These are phyloP conservation scores for Daboia siamensis DNA, from an alignment of 2,113 vertebrate species.

Conservation along the genomic window DNA sequence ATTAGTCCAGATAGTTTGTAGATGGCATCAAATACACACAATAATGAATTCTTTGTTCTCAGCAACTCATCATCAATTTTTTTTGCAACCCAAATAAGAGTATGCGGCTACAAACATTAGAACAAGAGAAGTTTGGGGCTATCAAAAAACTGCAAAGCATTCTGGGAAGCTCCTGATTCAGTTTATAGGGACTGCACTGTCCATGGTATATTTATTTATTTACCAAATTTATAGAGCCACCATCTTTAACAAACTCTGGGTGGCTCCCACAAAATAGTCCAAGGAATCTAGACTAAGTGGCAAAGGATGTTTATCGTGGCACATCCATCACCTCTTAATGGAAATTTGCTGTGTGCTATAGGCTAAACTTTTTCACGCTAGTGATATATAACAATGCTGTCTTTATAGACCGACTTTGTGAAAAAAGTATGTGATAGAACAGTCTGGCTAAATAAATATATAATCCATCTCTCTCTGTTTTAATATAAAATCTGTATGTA, in stretches of 20 bases:
- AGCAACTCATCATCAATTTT: neutral
- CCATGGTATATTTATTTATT: neutral
- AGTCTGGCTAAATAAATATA: neutral
- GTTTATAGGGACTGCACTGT: neutral
- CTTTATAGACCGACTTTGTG: neutral
- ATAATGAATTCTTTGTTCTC: neutral
- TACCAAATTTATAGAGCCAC: neutral
- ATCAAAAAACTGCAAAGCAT: neutral
- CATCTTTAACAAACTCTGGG: neutral
- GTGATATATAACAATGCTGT: neutral
- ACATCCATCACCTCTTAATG: neutral
- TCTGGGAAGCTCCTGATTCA: neutral
- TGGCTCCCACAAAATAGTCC: neutral
- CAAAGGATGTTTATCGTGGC: neutral
- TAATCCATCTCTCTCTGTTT: neutral
- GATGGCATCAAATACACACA: neutral
- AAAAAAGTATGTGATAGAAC: neutral
- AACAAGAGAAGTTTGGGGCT: neutral
- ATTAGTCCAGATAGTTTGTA: neutral
- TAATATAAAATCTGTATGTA: neutral
- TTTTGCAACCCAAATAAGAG: neutral
- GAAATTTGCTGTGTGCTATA: neutral
- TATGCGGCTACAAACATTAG: neutral
- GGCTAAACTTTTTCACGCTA: neutral
- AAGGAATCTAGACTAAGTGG: neutral